Conservation (phyloP, 2,888 invertebrate genomes). For the Trilocha varians region DNA sequence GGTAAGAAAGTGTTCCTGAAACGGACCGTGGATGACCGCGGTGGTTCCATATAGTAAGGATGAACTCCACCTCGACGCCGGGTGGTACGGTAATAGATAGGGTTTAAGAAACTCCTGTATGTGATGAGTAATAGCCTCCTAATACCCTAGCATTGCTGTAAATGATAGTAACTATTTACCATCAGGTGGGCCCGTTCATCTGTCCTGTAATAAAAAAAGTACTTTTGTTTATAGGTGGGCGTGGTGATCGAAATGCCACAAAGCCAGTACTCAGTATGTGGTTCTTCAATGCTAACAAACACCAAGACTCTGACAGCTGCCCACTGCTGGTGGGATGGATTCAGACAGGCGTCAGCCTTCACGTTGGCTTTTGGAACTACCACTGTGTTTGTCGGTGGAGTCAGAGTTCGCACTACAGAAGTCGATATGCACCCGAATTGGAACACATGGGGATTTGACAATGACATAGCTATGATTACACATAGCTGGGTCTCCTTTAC, state of each 20-base stretch:
- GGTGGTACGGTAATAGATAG: no score
- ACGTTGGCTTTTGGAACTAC: neutral
- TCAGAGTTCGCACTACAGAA: neutral
- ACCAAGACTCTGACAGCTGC: constrained; percentile 30
- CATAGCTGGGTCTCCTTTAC: neutral
- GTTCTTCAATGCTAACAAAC: constrained; percentile 33
- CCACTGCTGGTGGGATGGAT: constrained; percentile 32
- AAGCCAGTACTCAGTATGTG: constrained; percentile 29
- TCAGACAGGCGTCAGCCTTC: neutral
- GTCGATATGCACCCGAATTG: neutral
- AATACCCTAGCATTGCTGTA: no score
- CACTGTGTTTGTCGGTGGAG: neutral
- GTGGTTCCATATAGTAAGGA: no score
- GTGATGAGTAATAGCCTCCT: no score
- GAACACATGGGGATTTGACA: neutral
- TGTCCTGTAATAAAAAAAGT: no score
- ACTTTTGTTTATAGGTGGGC: constrained; percentile 23
- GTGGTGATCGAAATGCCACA: constrained; percentile 25
- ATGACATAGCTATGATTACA: neutral
- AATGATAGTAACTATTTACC: no score
- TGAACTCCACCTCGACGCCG: no score
- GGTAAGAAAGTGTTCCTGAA: no score
- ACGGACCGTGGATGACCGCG: no score
- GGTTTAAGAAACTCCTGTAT: no score
- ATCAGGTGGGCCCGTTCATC: no score